Percentiles rank a stretch among this genome's conserved stretches.
These are phyloP conservation scores for Hypsibius dujardini DNA, from an alignment of 1,140 invertebrate species.

Conservation along the genomic window DNA sequence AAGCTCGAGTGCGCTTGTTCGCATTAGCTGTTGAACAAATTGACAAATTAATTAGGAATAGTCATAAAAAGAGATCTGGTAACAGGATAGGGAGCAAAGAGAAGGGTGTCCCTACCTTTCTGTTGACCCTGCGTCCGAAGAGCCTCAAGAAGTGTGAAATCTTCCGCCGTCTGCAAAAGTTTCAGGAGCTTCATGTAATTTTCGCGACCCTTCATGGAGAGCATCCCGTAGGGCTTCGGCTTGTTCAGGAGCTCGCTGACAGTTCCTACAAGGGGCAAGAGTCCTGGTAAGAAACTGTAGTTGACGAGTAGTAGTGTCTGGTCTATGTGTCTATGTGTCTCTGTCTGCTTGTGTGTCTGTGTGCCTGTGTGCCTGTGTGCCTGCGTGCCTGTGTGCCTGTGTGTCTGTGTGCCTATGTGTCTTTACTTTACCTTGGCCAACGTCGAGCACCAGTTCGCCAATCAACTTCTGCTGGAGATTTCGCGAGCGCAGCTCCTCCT, in stretches of 20 bases:
- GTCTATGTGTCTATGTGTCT: no score
- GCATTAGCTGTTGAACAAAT: neutral
- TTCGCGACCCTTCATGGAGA: slow-evolving; percentile 89
- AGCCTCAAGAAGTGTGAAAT: slow-evolving; percentile 6
- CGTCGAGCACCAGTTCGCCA: slow-evolving; percentile 31
- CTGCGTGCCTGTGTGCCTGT: no score
- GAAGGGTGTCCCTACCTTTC: neutral
- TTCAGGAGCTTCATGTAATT: slow-evolving; percentile 11
- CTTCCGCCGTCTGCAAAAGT: slow-evolving; percentile 8
- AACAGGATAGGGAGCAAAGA: neutral
- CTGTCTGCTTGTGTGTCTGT: no score
- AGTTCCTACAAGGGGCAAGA: slow-evolving; percentile 41
- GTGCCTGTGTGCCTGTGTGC: no score
- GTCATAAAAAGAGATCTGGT: neutral
- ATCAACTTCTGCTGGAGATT: slow-evolving; percentile 87
- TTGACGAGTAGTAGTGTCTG: no score
- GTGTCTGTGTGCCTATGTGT: no score
- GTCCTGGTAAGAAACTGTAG: neutral
- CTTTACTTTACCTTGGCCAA: slow-evolving; percentile 19
- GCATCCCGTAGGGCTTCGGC: slow-evolving; percentile 96
- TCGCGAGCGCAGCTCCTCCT: slow-evolving; percentile 82
- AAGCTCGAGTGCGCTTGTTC: neutral
- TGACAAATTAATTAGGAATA: neutral
- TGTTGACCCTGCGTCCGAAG: slow-evolving; percentile 10
- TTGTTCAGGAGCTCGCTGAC: slow-evolving; percentile 90